Base-by-base conservation (phyloP, 2,888 invertebrate genomes). In the Melanargia galathea region DNA sequence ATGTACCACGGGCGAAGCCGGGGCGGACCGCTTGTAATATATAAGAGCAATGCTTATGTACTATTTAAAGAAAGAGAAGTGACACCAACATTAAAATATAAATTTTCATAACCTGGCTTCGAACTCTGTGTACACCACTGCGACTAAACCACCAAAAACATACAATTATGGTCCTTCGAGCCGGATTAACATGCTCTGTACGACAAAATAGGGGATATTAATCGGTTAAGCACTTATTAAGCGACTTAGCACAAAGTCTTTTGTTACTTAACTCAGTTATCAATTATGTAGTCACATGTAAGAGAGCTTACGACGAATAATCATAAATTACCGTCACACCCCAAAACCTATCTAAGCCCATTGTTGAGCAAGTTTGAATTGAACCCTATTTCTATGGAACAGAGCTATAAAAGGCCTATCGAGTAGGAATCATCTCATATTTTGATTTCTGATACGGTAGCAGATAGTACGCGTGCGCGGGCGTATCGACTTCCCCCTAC, bases 401-500 rank as follows among this genome's bases (percentile, higher is more conserved):
- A 64, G 56, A 48, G 56, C 49, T 35, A 26, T 45, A 30, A 43
- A 51, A 57, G 40, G 60, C 63, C 52, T 63, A 51, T 61, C 49
- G 43, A 24, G 51, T 52, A n/a, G n/a, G n/a, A n/a, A 45, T 52
- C 65, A 65, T 62, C 64, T 66, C 55, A 48, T 30, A 30, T 30
- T 64, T 62, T 56, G 68, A 60, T 65, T 58, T 61, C 63, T 60
- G 56, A 65, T 64, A 48, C 2, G 22, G 22, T 30, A 20, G 24
- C 22, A 33, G 40, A 57, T 48, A 55, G 63, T 72, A 74, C 88
- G 88, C 88, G 80, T 71, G 88, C 87, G 84, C 77, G 75, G 67
- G 71, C 75, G 77, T 88, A 88, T 88, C 77, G 88, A 88, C 84
- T 80, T 63, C 74, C 71, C 78, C 65, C 69, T 64, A 24, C 58